phyloP scores from a whole-genome alignment of 2,113 vertebrate species.

The Pollachius pollachius region DNA sequence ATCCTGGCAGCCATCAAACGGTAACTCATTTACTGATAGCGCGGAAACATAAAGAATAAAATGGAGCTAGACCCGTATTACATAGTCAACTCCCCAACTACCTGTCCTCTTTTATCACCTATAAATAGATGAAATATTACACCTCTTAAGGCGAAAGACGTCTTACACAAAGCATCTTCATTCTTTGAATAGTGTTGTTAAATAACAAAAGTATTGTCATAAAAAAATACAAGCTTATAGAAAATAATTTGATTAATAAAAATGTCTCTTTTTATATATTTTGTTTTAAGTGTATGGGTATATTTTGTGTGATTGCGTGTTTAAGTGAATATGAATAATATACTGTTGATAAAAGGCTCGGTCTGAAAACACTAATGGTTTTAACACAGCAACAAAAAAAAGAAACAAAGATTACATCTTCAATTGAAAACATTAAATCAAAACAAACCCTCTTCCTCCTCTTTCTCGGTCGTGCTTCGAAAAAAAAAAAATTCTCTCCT shows the following conservation, averaged over 20 bases:
- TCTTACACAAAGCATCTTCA: background rate
- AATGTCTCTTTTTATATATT: conserved; percentile 35
- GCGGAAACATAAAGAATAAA: conserved; percentile 2
- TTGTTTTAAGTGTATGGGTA: no score
- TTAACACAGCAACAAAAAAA: conserved; percentile 11
- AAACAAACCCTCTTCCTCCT: conserved; percentile 15
- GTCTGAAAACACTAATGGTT: no score
- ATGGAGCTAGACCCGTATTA: background rate
- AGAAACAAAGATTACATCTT: conserved; percentile 34
- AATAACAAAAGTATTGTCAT: conserved; percentile 7
- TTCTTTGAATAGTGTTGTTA: background rate
- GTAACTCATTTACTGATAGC: conserved; percentile 9
- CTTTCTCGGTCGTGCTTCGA: no score
- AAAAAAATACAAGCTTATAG: background rate
- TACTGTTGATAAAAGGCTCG: conserved; percentile 8
- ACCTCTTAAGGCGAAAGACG: background rate
- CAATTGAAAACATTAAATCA: conserved; percentile 47
- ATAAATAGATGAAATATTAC: conserved; percentile 20
- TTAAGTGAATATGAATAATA: conserved; percentile 14
- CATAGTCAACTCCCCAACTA: conserved; percentile 7
- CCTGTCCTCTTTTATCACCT: conserved; percentile 2
- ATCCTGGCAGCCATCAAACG: no score
- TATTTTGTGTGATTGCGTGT: background rate
- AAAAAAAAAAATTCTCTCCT: background rate
- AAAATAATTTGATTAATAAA: conserved; percentile 5